A percentile compares a stretch with the other conserved stretches of the same genome.
These are phyloP conservation scores for Galerucella calmariensis DNA, from an alignment of 2,888 invertebrate species.

Conservation along the genomic window DNA sequence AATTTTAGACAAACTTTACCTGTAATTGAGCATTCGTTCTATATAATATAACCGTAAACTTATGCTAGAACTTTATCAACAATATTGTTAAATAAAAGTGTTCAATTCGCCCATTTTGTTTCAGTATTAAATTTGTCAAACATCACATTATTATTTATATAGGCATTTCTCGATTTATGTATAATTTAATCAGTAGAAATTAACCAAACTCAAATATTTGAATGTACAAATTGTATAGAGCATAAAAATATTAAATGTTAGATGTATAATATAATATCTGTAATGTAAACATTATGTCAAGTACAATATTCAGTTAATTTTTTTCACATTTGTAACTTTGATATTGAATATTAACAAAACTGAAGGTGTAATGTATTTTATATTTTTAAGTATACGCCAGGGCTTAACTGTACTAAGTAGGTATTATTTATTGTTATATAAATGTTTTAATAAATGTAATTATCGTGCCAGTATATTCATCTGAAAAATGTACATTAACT, in stretches of 20 bases:
- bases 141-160: slow-evolving; percentile 19
- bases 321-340: neutral
- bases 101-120: neutral
- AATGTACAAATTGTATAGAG: slow-evolving; percentile 41
- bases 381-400: neutral
- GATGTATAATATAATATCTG: slow-evolving; percentile 21
- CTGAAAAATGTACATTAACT: slow-evolving; percentile 24
- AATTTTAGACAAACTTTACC: no score
- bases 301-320: neutral
- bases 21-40: no score
- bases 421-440: slow-evolving; percentile 11
- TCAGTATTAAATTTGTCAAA: slow-evolving; percentile 17
- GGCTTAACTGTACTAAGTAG: slow-evolving; percentile 4
- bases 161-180: neutral
- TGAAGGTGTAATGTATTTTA: neutral
- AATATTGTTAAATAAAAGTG: no score
- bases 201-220: slow-evolving; percentile 20
- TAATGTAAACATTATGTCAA: neutral
- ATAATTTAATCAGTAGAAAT: slow-evolving; percentile 8
- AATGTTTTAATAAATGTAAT: slow-evolving; percentile 37
- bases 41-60: no score
- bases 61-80: no score
- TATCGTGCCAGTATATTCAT: slow-evolving; percentile 41
- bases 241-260: slow-evolving; percentile 34
- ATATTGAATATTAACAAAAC: neutral